These are phyloP conservation scores for Microplitis manilae DNA, from an alignment of 2,888 invertebrate genomes.

Conservation along the genomic window DNA sequence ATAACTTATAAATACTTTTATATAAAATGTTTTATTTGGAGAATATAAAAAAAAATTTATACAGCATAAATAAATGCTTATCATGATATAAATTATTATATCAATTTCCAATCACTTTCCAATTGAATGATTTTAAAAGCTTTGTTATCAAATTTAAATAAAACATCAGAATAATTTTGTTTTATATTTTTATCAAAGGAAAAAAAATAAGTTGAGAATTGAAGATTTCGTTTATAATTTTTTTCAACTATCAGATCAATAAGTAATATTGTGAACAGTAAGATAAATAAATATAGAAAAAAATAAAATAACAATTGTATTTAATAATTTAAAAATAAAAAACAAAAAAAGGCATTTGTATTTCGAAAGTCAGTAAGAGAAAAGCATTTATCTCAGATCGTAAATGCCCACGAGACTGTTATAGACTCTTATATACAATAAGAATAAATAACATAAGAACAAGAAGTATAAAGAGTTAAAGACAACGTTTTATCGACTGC, in stretches of 20 bases:
- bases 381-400: conserved; percentile 23
- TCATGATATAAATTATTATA: background rate
- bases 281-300: background rate
- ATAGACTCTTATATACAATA: conserved; percentile 15
- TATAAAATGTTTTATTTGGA: background rate
- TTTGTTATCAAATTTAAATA: background rate
- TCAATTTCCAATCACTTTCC: background rate
- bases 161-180: too few relatives aligned
- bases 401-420: conserved; percentile 26
- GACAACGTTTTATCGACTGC: conserved; percentile 17
- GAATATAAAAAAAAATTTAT: background rate
- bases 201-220: too few relatives aligned
- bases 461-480: conserved; percentile 9
- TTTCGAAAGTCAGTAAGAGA: conserved; percentile 22
- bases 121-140: background rate
- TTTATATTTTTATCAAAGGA: too few relatives aligned
- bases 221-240: background rate
- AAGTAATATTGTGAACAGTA: background rate
- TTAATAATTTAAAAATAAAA: conserved; percentile 1
- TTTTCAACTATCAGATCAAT: background rate
- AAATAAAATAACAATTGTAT: background rate
- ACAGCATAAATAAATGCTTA: background rate
- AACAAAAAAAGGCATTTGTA: background rate
- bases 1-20: background rate
- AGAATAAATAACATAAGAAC: conserved; percentile 5